Evolutionary conservation across 2,113 vertebrate genomes (phyloP).

Genomic region (Phocoena sinus): DNA sequence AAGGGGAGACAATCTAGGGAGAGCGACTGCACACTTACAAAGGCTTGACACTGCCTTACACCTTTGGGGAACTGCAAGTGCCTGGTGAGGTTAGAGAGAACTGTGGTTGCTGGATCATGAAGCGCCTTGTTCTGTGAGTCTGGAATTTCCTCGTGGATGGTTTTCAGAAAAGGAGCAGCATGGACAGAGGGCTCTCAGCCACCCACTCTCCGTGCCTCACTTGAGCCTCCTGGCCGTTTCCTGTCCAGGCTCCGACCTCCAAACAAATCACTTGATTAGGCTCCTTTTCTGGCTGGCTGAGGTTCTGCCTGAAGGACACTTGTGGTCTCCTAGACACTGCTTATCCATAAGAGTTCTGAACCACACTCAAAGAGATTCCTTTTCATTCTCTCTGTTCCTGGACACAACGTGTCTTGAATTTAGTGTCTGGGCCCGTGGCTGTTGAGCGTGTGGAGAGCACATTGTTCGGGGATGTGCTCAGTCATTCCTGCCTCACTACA

Average conservation of each 20-base stretch:
- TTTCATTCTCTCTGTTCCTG: neutral
- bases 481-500: neutral
- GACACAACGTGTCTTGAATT: neutral
- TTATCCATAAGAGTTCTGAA: neutral
- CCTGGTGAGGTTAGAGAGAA: neutral
- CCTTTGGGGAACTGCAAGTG: neutral
- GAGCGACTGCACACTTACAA: neutral
- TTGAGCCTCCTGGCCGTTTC: neutral
- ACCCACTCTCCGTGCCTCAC: accelerated
- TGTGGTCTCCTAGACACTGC: neutral
- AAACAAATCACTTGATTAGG: neutral
- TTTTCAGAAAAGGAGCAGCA: neutral
- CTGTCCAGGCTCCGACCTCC: neutral
- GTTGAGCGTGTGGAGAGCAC: neutral
- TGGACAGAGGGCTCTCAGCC: neutral
- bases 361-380: neutral
- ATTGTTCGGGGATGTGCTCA: neutral
- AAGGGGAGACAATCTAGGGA: neutral
- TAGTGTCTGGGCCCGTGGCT: neutral
- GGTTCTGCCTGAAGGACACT: neutral
- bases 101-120: neutral
- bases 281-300: neutral
- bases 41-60: neutral
- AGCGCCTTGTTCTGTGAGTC: neutral
- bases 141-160: accelerated